phyloP scores from a whole-genome alignment of 1,140 invertebrate species.

The roundworm (Caenorhabditis elegans) region WBcel235 BX284603.4:5551001-5551500 shows the following conservation, averaged over 20 bases:
- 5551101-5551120: background rate
- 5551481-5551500: too few species aligned
- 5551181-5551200: background rate
- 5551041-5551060: too few species aligned
- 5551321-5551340: background rate
- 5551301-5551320: background rate
- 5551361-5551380: constrained; percentile 26
- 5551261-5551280: background rate
- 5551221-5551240: too few species aligned
- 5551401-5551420: constrained; percentile 26
- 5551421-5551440: constrained; percentile 12
- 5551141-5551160: background rate
- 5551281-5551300: background rate
- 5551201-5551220: too few species aligned
- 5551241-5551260: too few species aligned
- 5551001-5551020: too few species aligned
- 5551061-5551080: background rate
- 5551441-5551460: too few species aligned
- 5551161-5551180: background rate
- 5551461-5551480: too few species aligned
- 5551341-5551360: constrained; percentile 35
- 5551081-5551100: background rate
- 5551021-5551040: too few species aligned
- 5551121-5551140: too few species aligned
- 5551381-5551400: constrained; percentile 11